Base-by-base conservation (phyloP, 2,888 invertebrate species). In the Villa cingulata region DNA sequence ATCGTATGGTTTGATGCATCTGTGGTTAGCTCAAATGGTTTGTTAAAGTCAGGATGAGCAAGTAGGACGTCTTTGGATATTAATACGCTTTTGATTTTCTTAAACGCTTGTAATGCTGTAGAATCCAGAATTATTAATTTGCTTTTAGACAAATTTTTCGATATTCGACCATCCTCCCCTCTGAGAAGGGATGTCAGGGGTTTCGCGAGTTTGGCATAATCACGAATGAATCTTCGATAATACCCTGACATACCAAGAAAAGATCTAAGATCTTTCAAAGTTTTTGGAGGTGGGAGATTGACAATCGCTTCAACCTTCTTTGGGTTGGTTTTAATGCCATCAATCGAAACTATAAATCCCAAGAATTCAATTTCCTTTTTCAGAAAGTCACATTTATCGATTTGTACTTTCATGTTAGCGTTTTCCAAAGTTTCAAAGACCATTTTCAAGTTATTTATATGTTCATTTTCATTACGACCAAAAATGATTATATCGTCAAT, bases 171-270 rank as follows among this genome's bases (percentile, higher is more conserved):
- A 37, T 43, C 49, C 42, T 51, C 45, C 37, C 47, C 38, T 41
- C 47, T 49, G 47, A 53, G 43, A 16, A 54, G 48, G 37, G 48
- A 40, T 38, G 52, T 52, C 29, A 54, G 52, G 32, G 45, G 54
- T 45, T 52, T 50, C 14, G 47, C 50, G 17, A 42, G 34, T 42
- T 50, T 41, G 10, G 53, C 50, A 32, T 53, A 48, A 2, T 40
- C 51, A 15, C 43, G 48, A 18, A 53, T 48, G 40, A 51, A 53
- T 15, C 44, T 46, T 10, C 51, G 48, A 46, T 50, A 53, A 37
- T 53, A 50, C n/a, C 50, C 51, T 37, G 53, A 51, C 16, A 54
- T 17, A 5, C 52, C 53, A 10, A 50, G 39, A 32, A 54, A 51
- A 1, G 46, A 49, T 43, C 54, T 23, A 1, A 54, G 48, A 23